Evolutionary conservation across 2,888 invertebrate genomes (phyloP), one percentile per base, ranked within the genome.

Genomic region (Drosophila prostipennis): DNA sequence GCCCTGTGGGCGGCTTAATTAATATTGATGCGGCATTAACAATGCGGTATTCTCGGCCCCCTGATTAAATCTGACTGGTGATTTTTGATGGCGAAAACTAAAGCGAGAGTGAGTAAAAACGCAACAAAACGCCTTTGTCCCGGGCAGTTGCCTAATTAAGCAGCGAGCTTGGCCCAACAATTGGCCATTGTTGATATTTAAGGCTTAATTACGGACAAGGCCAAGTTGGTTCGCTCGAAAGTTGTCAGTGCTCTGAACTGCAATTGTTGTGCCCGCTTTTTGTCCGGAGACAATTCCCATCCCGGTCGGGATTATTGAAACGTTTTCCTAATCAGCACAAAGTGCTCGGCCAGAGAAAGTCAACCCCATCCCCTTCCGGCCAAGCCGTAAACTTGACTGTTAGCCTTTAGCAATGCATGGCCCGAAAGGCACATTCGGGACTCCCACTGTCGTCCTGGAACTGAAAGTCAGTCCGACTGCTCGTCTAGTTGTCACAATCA

Each of bases 1-100:
- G 69, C 57, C 69, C 51, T 42, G 43, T 64, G 55, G 48, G 52
- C 40, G 43, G 40, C 72, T 72, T 84, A 84, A 84, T 84, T 84
- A 85, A 84, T 86, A 86, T 84, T 86, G 84, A 84, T 83, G 84
- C 74, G 61, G 79, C 75, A 77, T 80, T 82, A 84, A 81, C 79
- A 82, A 81, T 82, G 79, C 60, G 65, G 60, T 72, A 77, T 77
- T 83, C 74, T 79, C 26, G 73, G 67, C 49, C 55, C 55, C 73
- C 80, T 86, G 84, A 85, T 86, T 85, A 80, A 80, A 80, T 85
- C 77, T 68, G 81, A 77, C 81, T 80, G 78, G 74, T 76, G 80
- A 80, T 77, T 83, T 80, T 76, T 74, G 81, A 80, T 73, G 76
- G 51, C 29, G 32, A 19, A 40, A 40, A 65, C 59, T 54, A 53